These are phyloP conservation scores for Anguilla obscura DNA, from an alignment of 2,797 vertebrate genomes.

Conservation along the genomic window DNA sequence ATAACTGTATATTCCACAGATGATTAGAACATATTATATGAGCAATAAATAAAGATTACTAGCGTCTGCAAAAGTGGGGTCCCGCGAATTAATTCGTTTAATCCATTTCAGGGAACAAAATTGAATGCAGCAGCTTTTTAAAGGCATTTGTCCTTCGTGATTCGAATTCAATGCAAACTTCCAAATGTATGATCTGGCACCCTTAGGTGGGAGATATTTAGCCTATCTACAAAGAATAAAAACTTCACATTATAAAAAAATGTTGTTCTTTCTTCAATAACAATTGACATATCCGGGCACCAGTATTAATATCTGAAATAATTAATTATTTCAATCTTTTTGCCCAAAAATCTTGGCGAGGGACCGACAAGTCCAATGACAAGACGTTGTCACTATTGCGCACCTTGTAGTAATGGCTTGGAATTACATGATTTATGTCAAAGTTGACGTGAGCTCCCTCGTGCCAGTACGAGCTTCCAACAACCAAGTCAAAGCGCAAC, in stretches of 20 bases:
- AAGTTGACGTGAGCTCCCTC: conserved; percentile 62
- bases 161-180: conserved; percentile 43
- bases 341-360: neutral
- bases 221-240: neutral
- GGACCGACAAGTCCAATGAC: conserved; percentile 43
- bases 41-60: conserved; percentile 65
- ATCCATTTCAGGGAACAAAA: conserved; percentile 43
- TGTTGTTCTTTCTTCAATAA: neutral
- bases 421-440: conserved; percentile 66
- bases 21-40: conserved; percentile 66
- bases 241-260: neutral
- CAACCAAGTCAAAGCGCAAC: conserved; percentile 47
- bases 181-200: conserved; percentile 25
- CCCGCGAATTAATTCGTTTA: conserved; percentile 47
- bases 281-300: neutral
- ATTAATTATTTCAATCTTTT: neutral
- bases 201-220: neutral
- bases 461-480: conserved; percentile 53
- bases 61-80: conserved; percentile 37
- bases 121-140: conserved; percentile 38
- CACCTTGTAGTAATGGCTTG: conserved; percentile 40
- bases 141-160: conserved; percentile 35
- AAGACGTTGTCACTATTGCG: conserved; percentile 37
- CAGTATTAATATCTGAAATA: neutral
- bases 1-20: conserved; percentile 53